A percentile compares a stretch with the other conserved stretches of the same genome.
These are phyloP conservation scores for Archegozetes longisetosus DNA, from an alignment of 1,140 invertebrate genomes.

Conservation along the genomic window DNA sequence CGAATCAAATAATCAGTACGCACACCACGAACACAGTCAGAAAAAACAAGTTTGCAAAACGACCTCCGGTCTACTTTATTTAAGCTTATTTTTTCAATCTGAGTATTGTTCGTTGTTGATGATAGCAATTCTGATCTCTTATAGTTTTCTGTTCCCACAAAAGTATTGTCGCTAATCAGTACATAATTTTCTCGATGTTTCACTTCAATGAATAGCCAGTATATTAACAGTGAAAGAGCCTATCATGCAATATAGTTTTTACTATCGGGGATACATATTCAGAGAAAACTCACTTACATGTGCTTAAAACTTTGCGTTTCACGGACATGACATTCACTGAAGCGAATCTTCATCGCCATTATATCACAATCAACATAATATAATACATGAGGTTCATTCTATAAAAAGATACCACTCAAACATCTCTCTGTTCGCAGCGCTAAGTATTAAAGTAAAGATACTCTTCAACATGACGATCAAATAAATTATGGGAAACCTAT, in stretches of 20 bases:
- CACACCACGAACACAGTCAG: too few species aligned
- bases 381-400: too few species aligned
- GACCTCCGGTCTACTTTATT: neutral
- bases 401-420: too few species aligned
- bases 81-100: neutral
- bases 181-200: neutral
- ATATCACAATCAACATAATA: neutral
- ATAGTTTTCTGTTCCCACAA: neutral
- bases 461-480: too few species aligned
- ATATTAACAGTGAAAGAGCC: too few species aligned
- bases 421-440: too few species aligned
- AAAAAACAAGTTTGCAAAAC: neutral
- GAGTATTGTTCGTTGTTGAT: neutral
- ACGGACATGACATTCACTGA: neutral
- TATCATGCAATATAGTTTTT: too few species aligned
- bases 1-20: neutral
- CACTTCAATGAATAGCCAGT: neutral
- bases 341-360: neutral
- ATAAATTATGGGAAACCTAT: too few species aligned
- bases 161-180: neutral
- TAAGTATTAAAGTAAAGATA: too few species aligned
- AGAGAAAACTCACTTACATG: too few species aligned
- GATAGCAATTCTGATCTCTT: neutral
- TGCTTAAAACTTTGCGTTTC: neutral
- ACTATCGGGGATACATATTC: too few species aligned